These are phyloP conservation scores for Tenebrio molitor DNA, from an alignment of 1,140 invertebrate genomes.

Conservation along the genomic window DNA sequence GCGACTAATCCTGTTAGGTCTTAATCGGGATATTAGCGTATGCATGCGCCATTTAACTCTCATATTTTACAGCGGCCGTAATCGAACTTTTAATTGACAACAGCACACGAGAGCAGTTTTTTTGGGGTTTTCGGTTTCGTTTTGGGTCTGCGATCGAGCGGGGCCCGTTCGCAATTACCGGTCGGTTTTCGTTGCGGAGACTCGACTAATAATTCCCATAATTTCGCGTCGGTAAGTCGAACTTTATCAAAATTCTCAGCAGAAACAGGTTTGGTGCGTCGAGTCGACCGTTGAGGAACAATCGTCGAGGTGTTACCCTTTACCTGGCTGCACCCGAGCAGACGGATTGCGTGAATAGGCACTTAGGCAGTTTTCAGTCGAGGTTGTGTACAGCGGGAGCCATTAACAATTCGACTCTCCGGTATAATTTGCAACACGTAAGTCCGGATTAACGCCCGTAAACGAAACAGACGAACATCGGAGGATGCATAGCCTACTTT, in stretches of 20 bases:
- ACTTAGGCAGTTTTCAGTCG: conserved; percentile 27
- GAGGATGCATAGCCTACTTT: conserved; percentile 45
- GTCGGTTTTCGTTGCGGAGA: no score
- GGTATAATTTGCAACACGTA: conserved; percentile 49
- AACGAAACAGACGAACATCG: conserved; percentile 32
- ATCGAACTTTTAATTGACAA: no score
- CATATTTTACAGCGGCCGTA: no score
- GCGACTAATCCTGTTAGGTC: no score
- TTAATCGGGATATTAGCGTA: no score
- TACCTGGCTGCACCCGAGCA: conserved; percentile 9
- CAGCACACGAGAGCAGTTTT: no score
- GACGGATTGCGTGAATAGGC: conserved; percentile 42
- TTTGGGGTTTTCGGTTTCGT: background rate
- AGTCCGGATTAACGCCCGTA: conserved; percentile 36
- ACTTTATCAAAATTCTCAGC: background rate
- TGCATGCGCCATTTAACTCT: no score
- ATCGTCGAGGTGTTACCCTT: conserved; percentile 27
- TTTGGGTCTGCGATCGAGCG: background rate
- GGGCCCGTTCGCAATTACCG: no score
- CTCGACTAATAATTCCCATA: background rate
- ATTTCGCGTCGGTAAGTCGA: background rate
- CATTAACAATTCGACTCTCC: conserved; percentile 46
- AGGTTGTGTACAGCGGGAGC: conserved; percentile 41
- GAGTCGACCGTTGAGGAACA: background rate
- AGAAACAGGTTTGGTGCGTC: conserved; percentile 13